These are phyloP conservation scores for Andrena hattorfiana DNA, from an alignment of 2,888 invertebrate genomes.

Conservation along the genomic window DNA sequence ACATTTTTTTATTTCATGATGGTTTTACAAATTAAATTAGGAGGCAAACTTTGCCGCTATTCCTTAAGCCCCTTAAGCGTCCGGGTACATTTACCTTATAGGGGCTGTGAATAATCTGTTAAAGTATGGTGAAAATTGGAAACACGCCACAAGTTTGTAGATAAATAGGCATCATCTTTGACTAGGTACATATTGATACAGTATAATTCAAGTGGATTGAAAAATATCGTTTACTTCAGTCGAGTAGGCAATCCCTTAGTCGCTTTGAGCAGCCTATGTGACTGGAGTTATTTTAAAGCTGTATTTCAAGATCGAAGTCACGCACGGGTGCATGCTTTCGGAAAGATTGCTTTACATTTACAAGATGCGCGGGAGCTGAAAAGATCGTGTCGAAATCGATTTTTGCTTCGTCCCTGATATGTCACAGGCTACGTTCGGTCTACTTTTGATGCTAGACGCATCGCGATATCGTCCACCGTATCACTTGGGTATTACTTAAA, in stretches of 20 bases:
- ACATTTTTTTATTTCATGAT: too few species aligned
- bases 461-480: not conserved
- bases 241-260: not conserved
- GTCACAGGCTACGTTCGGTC: not conserved
- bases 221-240: too few species aligned
- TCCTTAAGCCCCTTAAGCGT: too few species aligned
- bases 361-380: not conserved
- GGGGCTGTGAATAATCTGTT: too few species aligned
- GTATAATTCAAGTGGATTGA: too few species aligned
- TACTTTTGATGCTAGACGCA: constrained; percentile 7
- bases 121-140: too few species aligned
- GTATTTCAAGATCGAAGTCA: not conserved
- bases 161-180: too few species aligned
- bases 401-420: constrained; percentile 9
- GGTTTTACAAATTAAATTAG: too few species aligned
- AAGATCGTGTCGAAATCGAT: constrained; percentile 14
- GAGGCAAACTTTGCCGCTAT: too few species aligned
- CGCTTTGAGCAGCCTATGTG: not conserved
- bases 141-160: too few species aligned
- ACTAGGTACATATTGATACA: too few species aligned
- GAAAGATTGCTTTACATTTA: constrained; percentile 2
- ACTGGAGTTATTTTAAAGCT: not conserved
- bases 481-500: not conserved
- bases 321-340: not conserved
- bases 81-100: too few species aligned